Evolutionary conservation across 2,113 vertebrate genomes (phyloP), one percentile per base, ranked within the genome.

Genomic region (Notothenia rossii): DNA sequence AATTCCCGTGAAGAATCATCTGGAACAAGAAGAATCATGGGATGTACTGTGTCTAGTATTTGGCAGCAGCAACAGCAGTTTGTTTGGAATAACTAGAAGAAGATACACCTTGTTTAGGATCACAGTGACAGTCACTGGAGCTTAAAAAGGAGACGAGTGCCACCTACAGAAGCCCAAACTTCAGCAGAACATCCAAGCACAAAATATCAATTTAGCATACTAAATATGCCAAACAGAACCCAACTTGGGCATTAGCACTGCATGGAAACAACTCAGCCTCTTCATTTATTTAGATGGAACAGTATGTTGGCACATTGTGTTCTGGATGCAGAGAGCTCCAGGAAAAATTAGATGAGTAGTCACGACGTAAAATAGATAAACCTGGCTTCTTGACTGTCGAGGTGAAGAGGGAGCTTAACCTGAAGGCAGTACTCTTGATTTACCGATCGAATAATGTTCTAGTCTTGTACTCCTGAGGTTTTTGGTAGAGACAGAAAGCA

Each of bases 21-120:
- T 86, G 73, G 60, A 87, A 83, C 56, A 48, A 83, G 79, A 10
- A 33, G 70, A 63, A 70, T 88, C 81, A 83, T 65, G 88, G 89
- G 72, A 89, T 83, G 64, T 17, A 58, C 22, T 68, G 75, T 46
- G 59, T 79, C 75, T 77, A 55, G 66, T 48, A 51, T 49, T 83
- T 87, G 84, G 73, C 74, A 77, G 83, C 50, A 54, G 48, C 36
- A 51, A 17, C 80, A 60, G 45, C 62, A 59, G 62, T 81, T 84
- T 82, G 68, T 82, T 77, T 72, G 64, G 55, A 75, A 81, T 56
- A 55, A 62, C 50, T 60, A 62, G 58, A 79, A 70, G 54, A 84
- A 72, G 56, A 66, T 13, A 80, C 22, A 22, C 59, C 20, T 22
- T 68, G 55, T 85, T 63, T 53, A 63, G 65, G 56, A 10, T 50